phyloP scores from a whole-genome alignment of 2,113 vertebrate genomes.

The Poeciliopsis occidentalis region DNA sequence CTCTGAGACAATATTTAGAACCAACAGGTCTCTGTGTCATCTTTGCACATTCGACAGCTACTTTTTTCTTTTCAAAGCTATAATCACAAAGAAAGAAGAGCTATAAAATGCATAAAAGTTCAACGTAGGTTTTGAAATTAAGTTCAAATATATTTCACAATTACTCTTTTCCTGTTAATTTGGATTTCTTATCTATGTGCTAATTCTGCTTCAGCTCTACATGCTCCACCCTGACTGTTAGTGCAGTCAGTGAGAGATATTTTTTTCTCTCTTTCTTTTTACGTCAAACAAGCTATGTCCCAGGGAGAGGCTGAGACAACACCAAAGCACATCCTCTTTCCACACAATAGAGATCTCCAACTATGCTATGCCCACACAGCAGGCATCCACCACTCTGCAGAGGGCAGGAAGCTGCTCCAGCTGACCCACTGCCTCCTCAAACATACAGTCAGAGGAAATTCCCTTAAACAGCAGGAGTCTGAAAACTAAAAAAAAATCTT shows the following conservation, averaged over 20 bases:
- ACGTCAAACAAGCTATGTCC: slow-evolving; percentile 86
- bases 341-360: slow-evolving; percentile 87
- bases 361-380: slow-evolving; percentile 77
- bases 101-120: too few species aligned
- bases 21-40: background rate
- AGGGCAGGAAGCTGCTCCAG: slow-evolving; percentile 76
- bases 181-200: background rate
- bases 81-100: background rate
- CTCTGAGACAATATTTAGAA: too few species aligned
- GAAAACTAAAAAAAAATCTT: slow-evolving; percentile 45
- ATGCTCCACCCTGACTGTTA: slow-evolving; percentile 83
- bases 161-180: slow-evolving; percentile 17
- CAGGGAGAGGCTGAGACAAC: slow-evolving; percentile 81
- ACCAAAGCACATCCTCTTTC: slow-evolving; percentile 84
- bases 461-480: slow-evolving; percentile 51
- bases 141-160: slow-evolving; percentile 2
- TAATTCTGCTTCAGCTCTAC: slow-evolving; percentile 62
- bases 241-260: slow-evolving; percentile 76
- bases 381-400: slow-evolving; percentile 67
- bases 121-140: background rate
- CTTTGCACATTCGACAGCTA: too few species aligned
- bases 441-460: slow-evolving; percentile 77
- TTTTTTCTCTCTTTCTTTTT: slow-evolving; percentile 55
- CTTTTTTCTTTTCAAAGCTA: background rate
- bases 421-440: slow-evolving; percentile 73